A percentile compares a stretch with the other conserved stretches of the same genome.
Conservation (phyloP, 2,797 vertebrate species). For the Poecilia wingei region DNA sequence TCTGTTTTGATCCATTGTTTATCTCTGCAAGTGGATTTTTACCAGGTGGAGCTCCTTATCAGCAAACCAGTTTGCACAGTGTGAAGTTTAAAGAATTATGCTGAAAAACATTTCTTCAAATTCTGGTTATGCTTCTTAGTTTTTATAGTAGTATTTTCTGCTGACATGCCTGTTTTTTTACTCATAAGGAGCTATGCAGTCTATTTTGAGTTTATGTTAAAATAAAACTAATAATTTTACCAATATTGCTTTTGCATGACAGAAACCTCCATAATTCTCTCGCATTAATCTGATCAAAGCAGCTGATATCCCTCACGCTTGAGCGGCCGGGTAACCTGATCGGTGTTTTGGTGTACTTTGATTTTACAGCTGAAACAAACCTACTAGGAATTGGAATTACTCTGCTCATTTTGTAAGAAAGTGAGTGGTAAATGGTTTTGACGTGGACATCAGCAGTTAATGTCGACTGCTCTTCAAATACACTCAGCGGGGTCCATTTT, state of each 20-base stretch:
- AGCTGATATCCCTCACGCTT: not conserved
- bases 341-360: not conserved
- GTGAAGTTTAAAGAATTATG: not conserved
- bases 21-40: not conserved
- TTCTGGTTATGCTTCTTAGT: slow-evolving; percentile 1
- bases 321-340: not conserved
- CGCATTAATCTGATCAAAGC: not conserved
- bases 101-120: not conserved
- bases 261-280: not conserved
- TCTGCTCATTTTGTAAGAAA: not conserved
- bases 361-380: not conserved
- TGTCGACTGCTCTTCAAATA: slow-evolving; percentile 36
- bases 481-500: slow-evolving; percentile 22
- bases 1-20: not conserved
- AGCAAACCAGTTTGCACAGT: not conserved
- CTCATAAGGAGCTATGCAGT: not conserved
- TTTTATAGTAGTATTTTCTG: not conserved
- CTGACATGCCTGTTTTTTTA: not conserved
- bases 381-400: slow-evolving; percentile 1
- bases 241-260: not conserved
- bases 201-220: not conserved
- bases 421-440: slow-evolving; percentile 2
- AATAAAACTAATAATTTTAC: not conserved
- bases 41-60: not conserved
- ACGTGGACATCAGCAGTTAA: slow-evolving; percentile 30